A percentile compares a stretch with the other conserved stretches of the same genome.
Evolutionary conservation across 2,888 invertebrate genomes (phyloP).

Genomic region (Pherbina coryleti): DNA sequence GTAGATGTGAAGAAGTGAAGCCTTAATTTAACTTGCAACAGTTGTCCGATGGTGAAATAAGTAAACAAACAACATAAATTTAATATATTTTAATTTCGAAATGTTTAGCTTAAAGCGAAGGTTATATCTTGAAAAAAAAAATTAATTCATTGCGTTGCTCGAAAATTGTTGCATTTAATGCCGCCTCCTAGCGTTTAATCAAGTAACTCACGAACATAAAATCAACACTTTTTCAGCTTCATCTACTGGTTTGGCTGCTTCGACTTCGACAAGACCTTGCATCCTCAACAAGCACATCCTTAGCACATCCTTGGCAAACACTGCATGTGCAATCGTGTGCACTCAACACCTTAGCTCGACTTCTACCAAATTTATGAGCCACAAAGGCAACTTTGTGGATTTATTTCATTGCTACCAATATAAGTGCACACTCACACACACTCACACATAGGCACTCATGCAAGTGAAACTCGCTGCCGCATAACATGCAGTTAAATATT

Average conservation of each 20-base stretch:
- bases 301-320: neutral
- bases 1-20: neutral
- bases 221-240: neutral
- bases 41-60: neutral
- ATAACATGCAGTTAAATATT: neutral
- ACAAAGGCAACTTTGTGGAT: constrained; percentile 11
- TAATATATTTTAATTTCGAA: neutral
- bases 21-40: constrained; percentile 22
- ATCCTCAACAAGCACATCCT: neutral
- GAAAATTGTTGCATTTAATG: neutral
- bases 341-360: constrained; percentile 28
- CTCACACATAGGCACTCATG: too few species aligned
- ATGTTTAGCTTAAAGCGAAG: neutral
- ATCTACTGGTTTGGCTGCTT: neutral
- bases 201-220: neutral
- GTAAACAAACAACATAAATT: neutral
- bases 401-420: neutral
- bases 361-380: constrained; percentile 22
- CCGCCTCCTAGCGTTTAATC: constrained; percentile 3
- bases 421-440: neutral
- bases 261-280: neutral
- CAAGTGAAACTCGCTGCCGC: neutral
- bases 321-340: constrained; percentile 27
- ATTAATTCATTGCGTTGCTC: neutral
- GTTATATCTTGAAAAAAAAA: neutral